phyloP scores from a whole-genome alignment of 2,113 vertebrate species.

The Sarotherodon lohbergeri region DNA sequence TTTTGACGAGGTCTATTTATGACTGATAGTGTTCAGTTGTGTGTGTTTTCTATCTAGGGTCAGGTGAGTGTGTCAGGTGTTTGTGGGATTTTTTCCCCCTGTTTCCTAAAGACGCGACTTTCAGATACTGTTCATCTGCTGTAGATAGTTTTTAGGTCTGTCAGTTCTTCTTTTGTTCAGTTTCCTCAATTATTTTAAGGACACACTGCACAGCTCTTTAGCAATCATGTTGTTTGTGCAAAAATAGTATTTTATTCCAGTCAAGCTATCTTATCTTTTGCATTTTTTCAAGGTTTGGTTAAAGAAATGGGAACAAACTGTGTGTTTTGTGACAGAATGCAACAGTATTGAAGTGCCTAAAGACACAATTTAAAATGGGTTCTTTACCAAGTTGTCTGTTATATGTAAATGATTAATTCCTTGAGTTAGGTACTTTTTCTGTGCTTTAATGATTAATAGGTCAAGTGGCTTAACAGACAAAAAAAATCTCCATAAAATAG shows the following conservation, averaged over 20 bases:
- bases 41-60: not conserved
- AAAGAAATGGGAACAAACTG: not conserved
- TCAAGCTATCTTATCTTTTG: not conserved
- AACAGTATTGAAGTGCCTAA: not conserved
- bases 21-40: not conserved
- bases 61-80: not conserved
- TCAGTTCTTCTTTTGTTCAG: not conserved
- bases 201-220: not conserved
- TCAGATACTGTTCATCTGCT: not conserved
- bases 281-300: not conserved
- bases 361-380: not conserved
- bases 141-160: not conserved
- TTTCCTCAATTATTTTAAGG: not conserved
- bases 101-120: not conserved
- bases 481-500: not conserved
- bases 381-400: not conserved
- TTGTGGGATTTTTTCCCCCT: accelerated
- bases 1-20: not conserved
- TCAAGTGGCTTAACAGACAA: not conserved
- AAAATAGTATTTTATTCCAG: not conserved
- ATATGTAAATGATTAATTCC: not conserved
- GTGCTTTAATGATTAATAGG: not conserved
- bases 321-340: not conserved
- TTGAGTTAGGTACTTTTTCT: not conserved
- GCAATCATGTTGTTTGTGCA: not conserved